These are phyloP conservation scores for Passer montanus DNA, from an alignment of 2,113 vertebrate species.

Conservation along the genomic window DNA sequence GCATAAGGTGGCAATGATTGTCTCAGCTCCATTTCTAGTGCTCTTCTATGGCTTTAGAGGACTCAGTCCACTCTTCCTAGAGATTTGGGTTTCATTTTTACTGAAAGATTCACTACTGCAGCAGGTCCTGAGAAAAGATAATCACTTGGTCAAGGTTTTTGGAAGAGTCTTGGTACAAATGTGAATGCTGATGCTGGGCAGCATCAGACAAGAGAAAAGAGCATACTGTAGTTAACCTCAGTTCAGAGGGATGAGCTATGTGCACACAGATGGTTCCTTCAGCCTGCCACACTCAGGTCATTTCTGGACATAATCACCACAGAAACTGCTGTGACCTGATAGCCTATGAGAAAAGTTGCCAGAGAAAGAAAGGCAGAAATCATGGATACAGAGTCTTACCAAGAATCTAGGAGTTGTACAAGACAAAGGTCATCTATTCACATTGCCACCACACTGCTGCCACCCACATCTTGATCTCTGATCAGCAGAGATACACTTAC, in stretches of 20 bases:
- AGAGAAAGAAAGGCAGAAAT: not conserved
- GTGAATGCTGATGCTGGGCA: not conserved
- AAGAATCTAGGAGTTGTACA: not conserved
- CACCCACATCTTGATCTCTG: not conserved
- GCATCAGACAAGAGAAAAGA: not conserved
- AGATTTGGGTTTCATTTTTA: not conserved
- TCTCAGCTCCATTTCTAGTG: not conserved
- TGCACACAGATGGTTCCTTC: not conserved
- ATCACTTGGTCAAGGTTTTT: not conserved
- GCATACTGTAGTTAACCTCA: not conserved
- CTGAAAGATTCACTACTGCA: not conserved
- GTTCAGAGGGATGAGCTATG: not conserved
- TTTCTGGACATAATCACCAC: not conserved
- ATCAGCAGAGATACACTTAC: not conserved
- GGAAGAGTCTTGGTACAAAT: not conserved
- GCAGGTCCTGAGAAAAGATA: not conserved
- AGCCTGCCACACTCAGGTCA: not conserved
- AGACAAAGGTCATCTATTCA: not conserved
- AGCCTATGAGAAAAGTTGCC: not conserved
- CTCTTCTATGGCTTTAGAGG: not conserved
- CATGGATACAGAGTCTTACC: not conserved
- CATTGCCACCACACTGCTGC: not conserved
- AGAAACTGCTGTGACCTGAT: not conserved
- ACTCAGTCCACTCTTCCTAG: not conserved
- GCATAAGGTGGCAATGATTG: rapidly evolving